phyloP scores from a whole-genome alignment of 2,888 invertebrate genomes.

The Emesis furor region DNA sequence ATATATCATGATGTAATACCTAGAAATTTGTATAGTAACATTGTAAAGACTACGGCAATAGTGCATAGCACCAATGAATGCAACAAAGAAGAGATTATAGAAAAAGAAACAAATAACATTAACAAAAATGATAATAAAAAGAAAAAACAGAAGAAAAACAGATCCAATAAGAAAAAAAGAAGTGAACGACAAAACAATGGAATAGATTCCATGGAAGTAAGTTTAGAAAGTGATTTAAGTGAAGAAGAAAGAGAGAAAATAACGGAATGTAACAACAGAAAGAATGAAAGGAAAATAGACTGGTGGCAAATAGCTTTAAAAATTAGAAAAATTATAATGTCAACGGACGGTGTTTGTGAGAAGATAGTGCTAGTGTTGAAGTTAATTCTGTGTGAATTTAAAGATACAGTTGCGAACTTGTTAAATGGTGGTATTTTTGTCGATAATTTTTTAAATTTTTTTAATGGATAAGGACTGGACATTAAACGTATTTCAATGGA shows the following conservation, averaged over 20 bases:
- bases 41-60: neutral
- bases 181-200: neutral
- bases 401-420: neutral
- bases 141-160: neutral
- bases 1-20: neutral
- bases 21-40: neutral
- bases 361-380: neutral
- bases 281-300: neutral
- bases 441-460: neutral
- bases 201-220: neutral
- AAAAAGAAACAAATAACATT: neutral
- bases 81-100: neutral
- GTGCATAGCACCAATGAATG: neutral
- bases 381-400: slow-evolving; percentile 3
- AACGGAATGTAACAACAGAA: neutral
- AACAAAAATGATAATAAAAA: neutral
- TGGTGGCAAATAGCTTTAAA: neutral
- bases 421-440: neutral
- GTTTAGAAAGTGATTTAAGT: neutral
- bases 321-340: slow-evolving; percentile 11
- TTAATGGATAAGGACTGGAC: slow-evolving; percentile 22
- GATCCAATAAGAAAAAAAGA: neutral
- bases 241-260: neutral
- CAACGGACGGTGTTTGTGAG: neutral
- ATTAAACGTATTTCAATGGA: slow-evolving; percentile 28